These are phyloP conservation scores for Holocentrus rufus DNA, from an alignment of 2,797 vertebrate genomes.

Conservation along the genomic window DNA sequence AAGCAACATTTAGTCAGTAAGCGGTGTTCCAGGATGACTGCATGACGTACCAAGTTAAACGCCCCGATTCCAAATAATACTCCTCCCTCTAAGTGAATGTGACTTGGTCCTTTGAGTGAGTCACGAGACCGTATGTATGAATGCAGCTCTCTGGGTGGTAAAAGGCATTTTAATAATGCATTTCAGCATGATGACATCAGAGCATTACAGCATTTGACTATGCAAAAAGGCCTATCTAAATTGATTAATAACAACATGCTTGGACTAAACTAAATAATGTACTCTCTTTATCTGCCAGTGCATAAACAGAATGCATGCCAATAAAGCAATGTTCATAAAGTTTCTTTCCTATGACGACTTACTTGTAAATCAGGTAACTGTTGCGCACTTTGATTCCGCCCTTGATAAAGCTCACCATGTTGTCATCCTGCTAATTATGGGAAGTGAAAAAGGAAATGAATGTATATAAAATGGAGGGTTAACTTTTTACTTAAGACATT, in stretches of 20 bases:
- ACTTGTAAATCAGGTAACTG: constrained; percentile 91
- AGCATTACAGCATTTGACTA: not conserved
- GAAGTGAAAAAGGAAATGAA: not conserved
- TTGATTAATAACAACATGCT: constrained; percentile 17
- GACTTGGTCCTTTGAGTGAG: constrained; percentile 78
- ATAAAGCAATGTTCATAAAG: not conserved
- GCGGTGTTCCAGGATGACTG: not conserved
- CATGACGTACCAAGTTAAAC: constrained; percentile 84
- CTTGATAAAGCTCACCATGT: constrained; percentile 91
- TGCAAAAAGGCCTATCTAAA: constrained; percentile 9
- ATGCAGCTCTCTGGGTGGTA: constrained; percentile 81
- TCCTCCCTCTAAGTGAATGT: constrained; percentile 84
- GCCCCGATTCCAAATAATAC: constrained; percentile 86
- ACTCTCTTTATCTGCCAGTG: not conserved
- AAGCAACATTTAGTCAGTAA: not conserved
- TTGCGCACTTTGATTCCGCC: constrained; percentile 90
- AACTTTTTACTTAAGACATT: too few relatives aligned
- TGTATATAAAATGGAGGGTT: too few relatives aligned
- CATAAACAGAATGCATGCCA: not conserved
- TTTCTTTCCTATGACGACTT: constrained; percentile 57
- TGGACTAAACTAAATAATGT: too few relatives aligned
- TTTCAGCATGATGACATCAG: not conserved
- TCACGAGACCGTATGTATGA: constrained; percentile 77
- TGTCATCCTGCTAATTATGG: constrained; percentile 83
- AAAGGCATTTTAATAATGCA: constrained; percentile 5